A percentile compares a stretch with the other conserved stretches of the same genome.
Conservation (phyloP, 2,113 vertebrate genomes). For the Saguinus midas region DNA sequence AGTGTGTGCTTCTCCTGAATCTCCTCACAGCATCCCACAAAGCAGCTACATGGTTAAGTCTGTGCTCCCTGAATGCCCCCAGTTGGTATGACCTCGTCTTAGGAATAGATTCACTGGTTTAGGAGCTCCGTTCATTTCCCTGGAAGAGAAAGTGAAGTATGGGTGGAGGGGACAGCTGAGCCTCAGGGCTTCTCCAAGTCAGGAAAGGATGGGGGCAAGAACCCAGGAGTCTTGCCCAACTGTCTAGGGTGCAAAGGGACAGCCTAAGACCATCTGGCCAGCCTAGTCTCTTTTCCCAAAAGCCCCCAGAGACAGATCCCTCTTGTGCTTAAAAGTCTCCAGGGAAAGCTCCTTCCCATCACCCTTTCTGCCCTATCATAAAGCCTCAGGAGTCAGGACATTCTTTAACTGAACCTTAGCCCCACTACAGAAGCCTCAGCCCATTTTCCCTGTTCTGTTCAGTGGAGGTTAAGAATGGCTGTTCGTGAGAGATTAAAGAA, state of each 20-base stretch:
- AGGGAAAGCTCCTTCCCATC: background rate
- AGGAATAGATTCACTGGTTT: background rate
- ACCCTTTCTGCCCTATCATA: background rate
- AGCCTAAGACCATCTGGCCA: background rate
- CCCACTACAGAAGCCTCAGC: rapidly evolving
- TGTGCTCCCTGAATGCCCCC: background rate
- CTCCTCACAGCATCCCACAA: background rate
- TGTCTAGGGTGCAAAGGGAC: background rate
- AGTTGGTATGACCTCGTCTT: background rate
- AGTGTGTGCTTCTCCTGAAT: background rate
- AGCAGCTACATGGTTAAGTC: rapidly evolving
- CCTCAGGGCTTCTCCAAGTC: background rate
- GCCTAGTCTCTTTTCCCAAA: background rate
- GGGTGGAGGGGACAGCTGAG: background rate
- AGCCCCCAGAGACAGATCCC: background rate
- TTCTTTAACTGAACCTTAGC: background rate
- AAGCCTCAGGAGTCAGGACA: background rate
- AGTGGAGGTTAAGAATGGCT: background rate
- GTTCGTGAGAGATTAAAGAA: background rate
- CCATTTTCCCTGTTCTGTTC: background rate
- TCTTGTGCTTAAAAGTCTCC: background rate
- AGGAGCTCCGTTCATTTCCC: background rate
- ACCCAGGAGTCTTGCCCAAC: background rate
- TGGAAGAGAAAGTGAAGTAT: background rate
- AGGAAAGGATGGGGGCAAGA: background rate